A percentile compares a stretch with the other conserved stretches of the same genome.
Evolutionary conservation across 2,797 vertebrate genomes (phyloP).

Genomic region (Takifugu ocellatus): DNA sequence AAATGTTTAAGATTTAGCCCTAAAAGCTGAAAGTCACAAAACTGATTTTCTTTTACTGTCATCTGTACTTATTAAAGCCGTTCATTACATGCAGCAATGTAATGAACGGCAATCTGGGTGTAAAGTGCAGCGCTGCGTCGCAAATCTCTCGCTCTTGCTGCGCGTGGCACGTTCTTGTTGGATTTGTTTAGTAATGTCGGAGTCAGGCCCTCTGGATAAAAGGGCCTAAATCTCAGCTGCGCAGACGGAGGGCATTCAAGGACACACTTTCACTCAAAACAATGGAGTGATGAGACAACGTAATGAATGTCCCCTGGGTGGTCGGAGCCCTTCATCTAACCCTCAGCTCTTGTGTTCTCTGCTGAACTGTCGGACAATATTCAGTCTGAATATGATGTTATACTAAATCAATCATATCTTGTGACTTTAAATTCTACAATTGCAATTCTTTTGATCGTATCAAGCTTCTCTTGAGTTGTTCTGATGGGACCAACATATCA

Average conservation of each 20-base stretch:
- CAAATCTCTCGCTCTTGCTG: slow-evolving; percentile 8
- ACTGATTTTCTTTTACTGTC: no score
- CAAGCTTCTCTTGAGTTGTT: slow-evolving; percentile 6
- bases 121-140: slow-evolving; percentile 3
- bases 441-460: slow-evolving; percentile 4
- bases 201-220: slow-evolving; percentile 15
- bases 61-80: no score
- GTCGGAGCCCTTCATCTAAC: slow-evolving; percentile 10
- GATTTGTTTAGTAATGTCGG: slow-evolving; percentile 33
- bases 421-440: slow-evolving; percentile 6
- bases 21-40: no score
- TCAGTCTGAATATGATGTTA: slow-evolving; percentile 14
- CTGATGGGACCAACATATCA: background rate
- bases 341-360: no score
- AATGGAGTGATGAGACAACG: slow-evolving; percentile 37
- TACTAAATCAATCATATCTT: slow-evolving; percentile 6
- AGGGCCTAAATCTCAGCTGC: slow-evolving; percentile 33
- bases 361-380: background rate
- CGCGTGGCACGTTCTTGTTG: slow-evolving; percentile 29
- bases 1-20: no score
- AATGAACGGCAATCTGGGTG: background rate
- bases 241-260: slow-evolving; percentile 38
- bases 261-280: slow-evolving; percentile 40
- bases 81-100: no score
- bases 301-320: slow-evolving; percentile 38